A percentile compares a stretch with the other conserved stretches of the same genome.
These are phyloP conservation scores for Drosophila nannoptera DNA, from an alignment of 1,140 invertebrate species.

Conservation along the genomic window DNA sequence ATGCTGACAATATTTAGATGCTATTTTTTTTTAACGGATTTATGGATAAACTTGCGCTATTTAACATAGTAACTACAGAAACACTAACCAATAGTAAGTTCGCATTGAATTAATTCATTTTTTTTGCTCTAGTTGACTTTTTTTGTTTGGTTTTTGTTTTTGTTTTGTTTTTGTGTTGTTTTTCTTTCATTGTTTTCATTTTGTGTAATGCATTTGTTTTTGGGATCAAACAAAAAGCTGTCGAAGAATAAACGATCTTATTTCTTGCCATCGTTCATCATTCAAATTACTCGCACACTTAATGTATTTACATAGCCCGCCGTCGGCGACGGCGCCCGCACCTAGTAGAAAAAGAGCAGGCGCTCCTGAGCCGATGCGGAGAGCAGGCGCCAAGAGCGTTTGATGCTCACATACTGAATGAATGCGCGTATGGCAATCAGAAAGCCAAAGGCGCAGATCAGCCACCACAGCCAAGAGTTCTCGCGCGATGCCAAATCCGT, in stretches of 20 bases:
- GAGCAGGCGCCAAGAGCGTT: conserved; percentile 92
- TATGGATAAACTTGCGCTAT: conserved; percentile 67
- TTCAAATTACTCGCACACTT: conserved; percentile 29
- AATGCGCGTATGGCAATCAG: conserved; percentile 92
- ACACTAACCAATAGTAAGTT: conserved; percentile 59
- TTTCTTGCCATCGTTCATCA: conserved; percentile 2
- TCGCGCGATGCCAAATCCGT: conserved; percentile 90
- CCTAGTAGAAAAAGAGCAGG: conserved; percentile 91
- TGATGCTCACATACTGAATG: conserved; percentile 93
- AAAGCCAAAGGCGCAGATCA: conserved; percentile 93
- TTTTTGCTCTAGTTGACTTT: not conserved
- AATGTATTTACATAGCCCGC: conserved; percentile 64
- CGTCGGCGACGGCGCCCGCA: conserved; percentile 38
- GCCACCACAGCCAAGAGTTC: conserved; percentile 94
- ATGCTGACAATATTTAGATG: conserved; percentile 12
- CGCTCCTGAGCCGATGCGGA: conserved; percentile 91
- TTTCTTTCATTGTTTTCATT: no score
- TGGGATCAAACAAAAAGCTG: conserved; percentile 34
- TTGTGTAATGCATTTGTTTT: conserved; percentile 2
- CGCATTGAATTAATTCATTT: conserved; percentile 24
- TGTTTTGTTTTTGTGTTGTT: conserved; percentile 3
- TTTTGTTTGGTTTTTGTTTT: not conserved
- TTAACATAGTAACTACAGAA: conserved; percentile 70
- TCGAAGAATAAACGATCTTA: not conserved
- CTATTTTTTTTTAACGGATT: conserved; percentile 13